A percentile compares a stretch with the other conserved stretches of the same genome.
Conservation (phyloP, 2,888 invertebrate species). For the Xanthorhoe spadicearia region DNA sequence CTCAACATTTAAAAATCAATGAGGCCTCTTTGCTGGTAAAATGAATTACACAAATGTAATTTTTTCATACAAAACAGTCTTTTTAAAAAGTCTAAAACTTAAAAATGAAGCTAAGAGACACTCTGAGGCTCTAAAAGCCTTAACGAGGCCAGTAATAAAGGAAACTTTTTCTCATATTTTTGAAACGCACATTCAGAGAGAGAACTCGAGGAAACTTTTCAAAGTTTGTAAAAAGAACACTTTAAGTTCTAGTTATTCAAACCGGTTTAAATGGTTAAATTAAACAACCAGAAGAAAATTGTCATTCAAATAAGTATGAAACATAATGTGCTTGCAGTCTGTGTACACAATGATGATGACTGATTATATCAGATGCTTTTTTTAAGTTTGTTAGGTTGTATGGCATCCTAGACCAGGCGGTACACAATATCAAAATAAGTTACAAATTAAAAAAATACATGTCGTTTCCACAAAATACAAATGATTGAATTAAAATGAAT, state of each 20-base stretch:
- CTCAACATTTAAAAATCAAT: no score
- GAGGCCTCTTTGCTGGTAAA: neutral
- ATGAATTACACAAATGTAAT: neutral
- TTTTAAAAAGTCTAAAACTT: slow-evolving; percentile 18
- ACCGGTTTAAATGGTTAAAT: neutral
- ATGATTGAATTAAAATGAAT: no score
- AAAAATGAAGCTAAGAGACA: slow-evolving; percentile 30
- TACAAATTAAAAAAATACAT: no score
- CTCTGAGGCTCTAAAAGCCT: slow-evolving; percentile 33
- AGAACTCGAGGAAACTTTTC: slow-evolving; percentile 30
- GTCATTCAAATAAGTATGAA: neutral
- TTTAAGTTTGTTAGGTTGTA: no score
- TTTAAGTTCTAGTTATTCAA: slow-evolving; percentile 16
- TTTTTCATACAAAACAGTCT: slow-evolving; percentile 11
- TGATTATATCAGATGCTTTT: no score
- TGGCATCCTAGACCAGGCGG: no score
- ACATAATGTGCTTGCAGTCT: no score
- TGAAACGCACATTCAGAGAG: slow-evolving; percentile 43
- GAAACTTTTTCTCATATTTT: slow-evolving; percentile 41
- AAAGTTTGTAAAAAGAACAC: slow-evolving; percentile 24
- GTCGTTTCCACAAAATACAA: no score
- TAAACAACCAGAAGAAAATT: neutral
- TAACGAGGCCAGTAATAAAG: slow-evolving; percentile 41
- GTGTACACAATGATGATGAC: no score
- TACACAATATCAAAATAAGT: no score